Evolutionary conservation across 2,888 invertebrate genomes (phyloP).

Genomic region (Marasmarcha lunaedactyla): DNA sequence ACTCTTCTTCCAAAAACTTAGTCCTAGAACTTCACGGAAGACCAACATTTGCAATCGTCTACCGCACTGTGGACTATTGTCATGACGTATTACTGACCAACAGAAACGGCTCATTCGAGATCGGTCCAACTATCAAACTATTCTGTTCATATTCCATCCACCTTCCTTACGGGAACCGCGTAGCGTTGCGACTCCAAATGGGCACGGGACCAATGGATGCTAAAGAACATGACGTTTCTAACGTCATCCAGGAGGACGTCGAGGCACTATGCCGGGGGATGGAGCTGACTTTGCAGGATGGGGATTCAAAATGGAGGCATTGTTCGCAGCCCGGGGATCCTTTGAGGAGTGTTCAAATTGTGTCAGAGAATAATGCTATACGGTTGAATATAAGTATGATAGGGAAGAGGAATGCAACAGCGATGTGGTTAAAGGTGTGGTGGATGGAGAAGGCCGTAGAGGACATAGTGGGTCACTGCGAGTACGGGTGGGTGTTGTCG

Average conservation of each 20-base stretch:
- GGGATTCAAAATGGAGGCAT: slow-evolving; percentile 69
- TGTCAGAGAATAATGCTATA: slow-evolving; percentile 70
- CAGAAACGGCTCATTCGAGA: slow-evolving; percentile 75
- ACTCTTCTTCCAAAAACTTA: slow-evolving; percentile 54
- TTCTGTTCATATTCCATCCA: slow-evolving; percentile 78
- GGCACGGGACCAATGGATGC: slow-evolving; percentile 50
- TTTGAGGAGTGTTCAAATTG: slow-evolving; percentile 68
- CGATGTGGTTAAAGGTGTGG: slow-evolving; percentile 71
- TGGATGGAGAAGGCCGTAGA: slow-evolving; percentile 74
- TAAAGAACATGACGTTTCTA: slow-evolving; percentile 39
- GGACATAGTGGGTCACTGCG: slow-evolving; percentile 74
- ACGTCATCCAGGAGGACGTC: slow-evolving; percentile 44
- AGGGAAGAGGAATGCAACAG: slow-evolving; percentile 44
- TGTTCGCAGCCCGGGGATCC: slow-evolving; percentile 72
- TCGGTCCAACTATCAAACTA: slow-evolving; percentile 70
- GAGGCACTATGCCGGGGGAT: slow-evolving; percentile 66
- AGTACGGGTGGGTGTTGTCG: slow-evolving; percentile 78
- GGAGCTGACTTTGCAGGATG: slow-evolving; percentile 69
- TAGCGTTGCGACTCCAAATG: slow-evolving; percentile 73
- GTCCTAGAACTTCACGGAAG: slow-evolving; percentile 71
- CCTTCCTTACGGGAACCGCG: slow-evolving; percentile 77
- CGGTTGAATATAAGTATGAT: slow-evolving; percentile 54
- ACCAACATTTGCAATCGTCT: slow-evolving; percentile 76
- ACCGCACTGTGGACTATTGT: slow-evolving; percentile 78
- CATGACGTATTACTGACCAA: slow-evolving; percentile 75